Conservation (phyloP, 2,888 invertebrate genomes). For the Druceiella hillmani region DNA sequence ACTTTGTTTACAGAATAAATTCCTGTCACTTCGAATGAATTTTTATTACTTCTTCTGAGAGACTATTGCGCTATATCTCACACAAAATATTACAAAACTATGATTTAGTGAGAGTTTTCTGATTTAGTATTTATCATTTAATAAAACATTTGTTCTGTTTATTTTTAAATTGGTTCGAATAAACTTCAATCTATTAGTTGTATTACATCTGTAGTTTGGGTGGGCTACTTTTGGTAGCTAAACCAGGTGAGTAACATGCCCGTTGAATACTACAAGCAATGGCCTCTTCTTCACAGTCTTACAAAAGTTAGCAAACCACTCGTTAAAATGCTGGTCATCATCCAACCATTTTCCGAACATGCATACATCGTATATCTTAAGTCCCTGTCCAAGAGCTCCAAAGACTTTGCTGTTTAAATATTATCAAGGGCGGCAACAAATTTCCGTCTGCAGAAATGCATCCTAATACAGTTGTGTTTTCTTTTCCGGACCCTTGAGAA, state of each 20-base stretch:
- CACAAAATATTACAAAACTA: too few species aligned
- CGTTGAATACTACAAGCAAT: conserved; percentile 10
- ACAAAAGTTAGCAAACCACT: conserved; percentile 11
- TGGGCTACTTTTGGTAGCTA: too few species aligned
- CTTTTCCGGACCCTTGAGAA: conserved; percentile 10
- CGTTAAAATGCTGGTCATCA: conserved; percentile 10
- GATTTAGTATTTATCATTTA: too few species aligned
- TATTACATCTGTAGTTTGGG: too few species aligned
- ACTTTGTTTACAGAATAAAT: too few species aligned
- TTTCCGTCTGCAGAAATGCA: conserved; percentile 6
- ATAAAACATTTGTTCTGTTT: too few species aligned
- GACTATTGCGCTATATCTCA: too few species aligned
- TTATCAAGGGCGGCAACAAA: conserved; percentile 6
- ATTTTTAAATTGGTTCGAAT: too few species aligned
- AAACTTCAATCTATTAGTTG: too few species aligned
- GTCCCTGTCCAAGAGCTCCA: conserved; percentile 7
- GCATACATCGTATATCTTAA: conserved; percentile 5
- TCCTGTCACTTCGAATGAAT: too few species aligned
- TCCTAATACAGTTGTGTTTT: conserved; percentile 8
- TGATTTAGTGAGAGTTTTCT: too few species aligned
- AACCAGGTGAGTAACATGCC: conserved; percentile 12
- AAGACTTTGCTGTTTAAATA: conserved; percentile 5
- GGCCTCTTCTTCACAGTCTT: conserved; percentile 10
- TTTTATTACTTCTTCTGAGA: too few species aligned
- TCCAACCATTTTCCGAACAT: conserved; percentile 12